Base-by-base conservation (phyloP, 2,113 vertebrate species). In the Barnardius zonarius region DNA sequence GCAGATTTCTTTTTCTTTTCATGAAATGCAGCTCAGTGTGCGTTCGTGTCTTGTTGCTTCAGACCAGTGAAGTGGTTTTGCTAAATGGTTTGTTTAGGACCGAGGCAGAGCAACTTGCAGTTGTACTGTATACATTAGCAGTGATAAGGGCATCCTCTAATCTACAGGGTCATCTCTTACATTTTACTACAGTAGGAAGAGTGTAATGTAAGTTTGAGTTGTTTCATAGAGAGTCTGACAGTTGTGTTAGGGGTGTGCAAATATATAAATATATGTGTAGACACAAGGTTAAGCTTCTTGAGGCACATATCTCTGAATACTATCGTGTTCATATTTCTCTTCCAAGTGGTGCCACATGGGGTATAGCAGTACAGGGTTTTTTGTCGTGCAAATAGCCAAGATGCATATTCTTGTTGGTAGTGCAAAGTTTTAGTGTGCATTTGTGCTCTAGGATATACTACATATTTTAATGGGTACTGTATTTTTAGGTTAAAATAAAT, bases 121-220 rank as follows among this genome's bases (percentile, higher is more conserved):
- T 95, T 90, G 68, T 74, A 64, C 84, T 96, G 97, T 97, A 41
- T 96, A 97, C 77, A n/a, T 96, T 96, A 97, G 55, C 39, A 51
- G 91, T 31, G 94, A 95, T 96, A 97, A 97, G 92, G 93, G 72
- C 72, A 67, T 92, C 70, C n/a, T 48, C 77, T 97, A 95, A 97
- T 97, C 97, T 96, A 9, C 28, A 48, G 89, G 95, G 95, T 97
- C 95, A 96, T 97, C 97, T 97, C 77, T 92, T 89, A 87, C 87
- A 55, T 55, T 55, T 55, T 97, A 93, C 96, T 91, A 94, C 91
- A 95, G 93, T 96, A 95, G 57, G n/a, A 35, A 59, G 33, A 59
- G 22, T 35, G 80, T 89, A 87, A 96, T 95, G 88, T 75, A 88
- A 81, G 59, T 74, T 97, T 41, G 84, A 97, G 85, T 78, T 89